A percentile compares a stretch with the other conserved stretches of the same genome.
phyloP scores from a whole-genome alignment of 1,140 invertebrate species.

The Drosophila neocordata region DNA sequence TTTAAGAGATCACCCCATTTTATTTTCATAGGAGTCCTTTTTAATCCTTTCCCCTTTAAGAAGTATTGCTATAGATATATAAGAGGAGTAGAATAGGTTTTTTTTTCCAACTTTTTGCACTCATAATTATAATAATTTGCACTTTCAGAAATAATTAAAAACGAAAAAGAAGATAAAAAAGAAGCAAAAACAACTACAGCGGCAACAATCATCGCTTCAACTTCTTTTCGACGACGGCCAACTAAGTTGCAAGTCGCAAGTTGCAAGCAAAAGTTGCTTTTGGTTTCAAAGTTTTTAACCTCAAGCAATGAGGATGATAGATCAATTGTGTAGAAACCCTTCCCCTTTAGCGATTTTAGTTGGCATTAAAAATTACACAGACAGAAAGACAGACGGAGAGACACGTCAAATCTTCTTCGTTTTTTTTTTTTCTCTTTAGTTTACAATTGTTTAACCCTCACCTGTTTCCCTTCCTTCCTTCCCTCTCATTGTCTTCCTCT shows the following conservation, averaged over 20 bases:
- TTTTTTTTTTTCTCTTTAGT: constrained; percentile 42
- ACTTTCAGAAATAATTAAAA: constrained; percentile 54
- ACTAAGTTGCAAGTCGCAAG: neutral
- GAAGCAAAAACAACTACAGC: constrained; percentile 14
- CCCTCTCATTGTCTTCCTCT: constrained; percentile 30
- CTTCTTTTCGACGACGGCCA: neutral
- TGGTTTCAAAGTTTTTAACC: constrained; percentile 8
- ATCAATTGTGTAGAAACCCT: constrained; percentile 52
- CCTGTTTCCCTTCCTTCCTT: constrained; percentile 23
- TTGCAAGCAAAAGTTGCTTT: neutral
- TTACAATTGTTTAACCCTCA: constrained; percentile 43
- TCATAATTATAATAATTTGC: constrained; percentile 58
- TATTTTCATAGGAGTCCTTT: too few relatives aligned
- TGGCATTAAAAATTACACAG: constrained; percentile 49
- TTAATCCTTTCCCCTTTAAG: too few relatives aligned
- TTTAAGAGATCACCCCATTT: too few relatives aligned
- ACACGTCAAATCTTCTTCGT: constrained; percentile 64
- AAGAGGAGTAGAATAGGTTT: too few relatives aligned
- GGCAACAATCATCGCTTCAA: constrained; percentile 33
- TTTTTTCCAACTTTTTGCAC: neutral
- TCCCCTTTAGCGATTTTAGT: constrained; percentile 13
- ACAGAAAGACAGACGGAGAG: constrained; percentile 9
- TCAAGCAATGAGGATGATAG: constrained; percentile 29
- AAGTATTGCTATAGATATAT: too few relatives aligned
- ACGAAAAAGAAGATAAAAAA: constrained; percentile 19